Conservation (phyloP, 2,797 vertebrate species). For the Forpus xanthops region DNA sequence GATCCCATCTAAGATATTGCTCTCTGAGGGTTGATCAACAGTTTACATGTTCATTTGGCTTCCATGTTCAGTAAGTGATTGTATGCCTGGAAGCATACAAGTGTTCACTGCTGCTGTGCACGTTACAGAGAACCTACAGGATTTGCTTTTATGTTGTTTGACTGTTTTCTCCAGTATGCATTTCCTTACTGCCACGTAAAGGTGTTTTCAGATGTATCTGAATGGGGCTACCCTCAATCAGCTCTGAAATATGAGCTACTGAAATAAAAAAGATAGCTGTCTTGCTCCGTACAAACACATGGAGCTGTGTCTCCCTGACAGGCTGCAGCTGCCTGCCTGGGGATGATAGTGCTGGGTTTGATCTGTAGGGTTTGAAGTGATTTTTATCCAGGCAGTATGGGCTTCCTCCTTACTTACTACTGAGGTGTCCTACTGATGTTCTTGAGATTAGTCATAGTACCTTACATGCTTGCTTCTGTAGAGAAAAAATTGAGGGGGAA, state of each 20-base stretch:
- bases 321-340: neutral
- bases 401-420: neutral
- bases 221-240: neutral
- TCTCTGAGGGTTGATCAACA: neutral
- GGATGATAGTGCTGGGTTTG: neutral
- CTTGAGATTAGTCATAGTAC: neutral
- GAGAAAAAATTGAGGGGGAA: neutral
- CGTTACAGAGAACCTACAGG: neutral
- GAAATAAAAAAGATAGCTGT: neutral
- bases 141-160: neutral
- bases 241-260: neutral
- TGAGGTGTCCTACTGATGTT: neutral
- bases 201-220: neutral
- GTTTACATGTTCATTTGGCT: neutral
- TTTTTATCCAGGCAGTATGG: neutral
- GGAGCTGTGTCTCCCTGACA: neutral
- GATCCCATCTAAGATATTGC: neutral
- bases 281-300: neutral
- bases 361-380: neutral
- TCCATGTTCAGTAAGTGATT: fast-evolving
- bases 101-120: neutral
- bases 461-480: neutral
- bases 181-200: neutral
- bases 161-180: neutral
- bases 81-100: neutral